These are phyloP conservation scores for Hypomesus transpacificus DNA, from an alignment of 2,113 vertebrate genomes.

Conservation along the genomic window DNA sequence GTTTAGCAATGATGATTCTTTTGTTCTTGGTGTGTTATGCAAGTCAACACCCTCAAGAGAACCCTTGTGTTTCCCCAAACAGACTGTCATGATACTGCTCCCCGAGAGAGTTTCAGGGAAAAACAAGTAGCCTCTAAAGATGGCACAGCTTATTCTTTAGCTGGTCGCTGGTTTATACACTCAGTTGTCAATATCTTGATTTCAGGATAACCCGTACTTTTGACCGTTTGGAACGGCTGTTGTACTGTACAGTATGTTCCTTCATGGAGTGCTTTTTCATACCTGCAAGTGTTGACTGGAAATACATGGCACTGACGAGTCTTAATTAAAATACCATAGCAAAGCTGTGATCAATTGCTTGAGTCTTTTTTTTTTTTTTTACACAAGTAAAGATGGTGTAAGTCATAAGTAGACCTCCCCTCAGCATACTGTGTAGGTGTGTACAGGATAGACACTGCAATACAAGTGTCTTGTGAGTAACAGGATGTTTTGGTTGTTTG, in stretches of 20 bases:
- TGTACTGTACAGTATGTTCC: too few relatives aligned
- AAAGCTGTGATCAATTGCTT: too few relatives aligned
- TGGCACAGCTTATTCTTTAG: slow-evolving; percentile 5
- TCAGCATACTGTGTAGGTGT: background rate
- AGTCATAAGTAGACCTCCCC: too few relatives aligned
- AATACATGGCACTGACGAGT: background rate
- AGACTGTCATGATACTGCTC: slow-evolving; percentile 1
- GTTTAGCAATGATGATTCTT: background rate
- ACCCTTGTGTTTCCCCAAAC: slow-evolving; percentile 6
- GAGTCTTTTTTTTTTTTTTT: too few relatives aligned
- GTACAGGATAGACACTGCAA: background rate
- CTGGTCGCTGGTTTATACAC: background rate
- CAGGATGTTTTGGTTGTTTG: too few relatives aligned
- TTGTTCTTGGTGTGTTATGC: background rate
- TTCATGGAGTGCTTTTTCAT: background rate
- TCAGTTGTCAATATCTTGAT: background rate
- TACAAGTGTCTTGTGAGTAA: background rate
- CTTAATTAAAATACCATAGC: too few relatives aligned
- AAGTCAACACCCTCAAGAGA: background rate
- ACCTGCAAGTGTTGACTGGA: background rate
- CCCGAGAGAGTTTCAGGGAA: background rate
- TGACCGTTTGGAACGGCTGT: too few relatives aligned
- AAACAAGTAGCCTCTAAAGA: slow-evolving; percentile 1
- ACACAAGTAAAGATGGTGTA: too few relatives aligned
- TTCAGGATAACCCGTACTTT: background rate